Evolutionary conservation across 2,113 vertebrate species (phyloP).

Genomic region (Nipponia nippon): DNA sequence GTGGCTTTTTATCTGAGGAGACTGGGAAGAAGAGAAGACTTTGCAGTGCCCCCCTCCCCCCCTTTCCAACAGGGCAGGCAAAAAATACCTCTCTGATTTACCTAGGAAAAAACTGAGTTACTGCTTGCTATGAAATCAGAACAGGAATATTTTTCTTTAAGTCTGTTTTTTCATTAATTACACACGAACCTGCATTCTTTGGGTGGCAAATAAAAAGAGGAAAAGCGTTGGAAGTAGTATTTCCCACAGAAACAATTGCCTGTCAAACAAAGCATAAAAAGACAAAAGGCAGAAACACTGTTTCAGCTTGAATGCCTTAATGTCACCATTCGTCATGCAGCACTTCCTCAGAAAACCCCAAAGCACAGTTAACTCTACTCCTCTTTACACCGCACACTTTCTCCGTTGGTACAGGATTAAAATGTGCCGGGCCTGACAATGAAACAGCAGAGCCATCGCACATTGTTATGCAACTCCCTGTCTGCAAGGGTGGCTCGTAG

Average conservation of each 20-base stretch:
- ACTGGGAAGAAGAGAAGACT: background rate
- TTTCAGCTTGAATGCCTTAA: constrained; percentile 63
- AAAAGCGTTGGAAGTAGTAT: background rate
- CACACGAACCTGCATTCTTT: background rate
- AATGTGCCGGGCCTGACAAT: constrained; percentile 67
- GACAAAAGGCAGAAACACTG: constrained; percentile 49
- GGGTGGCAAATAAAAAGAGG: background rate
- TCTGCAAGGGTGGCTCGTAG: constrained; percentile 70
- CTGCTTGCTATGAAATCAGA: background rate
- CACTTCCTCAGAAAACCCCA: constrained; percentile 20
- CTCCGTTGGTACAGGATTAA: constrained; percentile 17
- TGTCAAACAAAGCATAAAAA: constrained; percentile 59
- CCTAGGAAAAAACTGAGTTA: background rate
- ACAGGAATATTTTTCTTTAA: background rate
- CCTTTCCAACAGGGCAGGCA: background rate
- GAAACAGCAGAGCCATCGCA: constrained; percentile 55
- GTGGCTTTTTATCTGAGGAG: background rate
- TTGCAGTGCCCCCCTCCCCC: background rate
- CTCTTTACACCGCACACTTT: background rate
- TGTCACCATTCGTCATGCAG: constrained; percentile 51
- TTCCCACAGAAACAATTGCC: constrained; percentile 46
- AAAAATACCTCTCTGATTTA: background rate
- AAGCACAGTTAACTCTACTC: constrained; percentile 37
- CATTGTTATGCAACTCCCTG: constrained; percentile 67
- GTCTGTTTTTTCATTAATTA: constrained; percentile 3